A percentile compares a stretch with the other conserved stretches of the same genome.
phyloP scores from a whole-genome alignment of 2,888 invertebrate genomes.

The Schrankia costaestrigalis region DNA sequence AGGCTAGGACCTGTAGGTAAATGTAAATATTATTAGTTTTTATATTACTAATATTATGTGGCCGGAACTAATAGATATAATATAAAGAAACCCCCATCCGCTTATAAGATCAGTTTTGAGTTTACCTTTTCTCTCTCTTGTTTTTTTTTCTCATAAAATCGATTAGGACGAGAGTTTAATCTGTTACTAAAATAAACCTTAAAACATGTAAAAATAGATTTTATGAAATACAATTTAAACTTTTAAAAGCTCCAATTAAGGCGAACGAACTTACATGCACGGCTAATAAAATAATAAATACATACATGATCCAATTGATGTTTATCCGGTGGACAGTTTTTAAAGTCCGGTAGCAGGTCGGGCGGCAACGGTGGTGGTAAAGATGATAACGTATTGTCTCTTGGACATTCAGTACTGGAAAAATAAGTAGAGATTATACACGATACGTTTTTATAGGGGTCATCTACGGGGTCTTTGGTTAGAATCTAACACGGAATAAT shows the following conservation, averaged over 20 bases:
- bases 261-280: neutral
- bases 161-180: too few relatives aligned
- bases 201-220: too few relatives aligned
- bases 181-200: too few relatives aligned
- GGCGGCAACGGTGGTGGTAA: constrained; percentile 84
- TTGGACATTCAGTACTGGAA: constrained; percentile 58
- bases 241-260: neutral
- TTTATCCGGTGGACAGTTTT: constrained; percentile 91
- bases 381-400: constrained; percentile 73
- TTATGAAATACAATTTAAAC: neutral
- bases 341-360: constrained; percentile 88
- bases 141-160: too few relatives aligned
- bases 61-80: too few relatives aligned
- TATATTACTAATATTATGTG: too few relatives aligned
- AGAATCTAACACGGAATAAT: too few relatives aligned
- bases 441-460: neutral
- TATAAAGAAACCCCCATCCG: too few relatives aligned
- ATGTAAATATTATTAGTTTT: too few relatives aligned
- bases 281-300: neutral
- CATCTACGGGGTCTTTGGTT: neutral
- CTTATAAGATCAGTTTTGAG: neutral
- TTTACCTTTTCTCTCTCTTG: neutral
- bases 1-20: constrained; percentile 87
- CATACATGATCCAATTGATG: constrained; percentile 96
- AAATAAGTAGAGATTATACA: constrained; percentile 2